These are phyloP conservation scores for Porites australiensis DNA, from an alignment of 64 coral and sea anemone genomes.

Conservation along the genomic window DNA sequence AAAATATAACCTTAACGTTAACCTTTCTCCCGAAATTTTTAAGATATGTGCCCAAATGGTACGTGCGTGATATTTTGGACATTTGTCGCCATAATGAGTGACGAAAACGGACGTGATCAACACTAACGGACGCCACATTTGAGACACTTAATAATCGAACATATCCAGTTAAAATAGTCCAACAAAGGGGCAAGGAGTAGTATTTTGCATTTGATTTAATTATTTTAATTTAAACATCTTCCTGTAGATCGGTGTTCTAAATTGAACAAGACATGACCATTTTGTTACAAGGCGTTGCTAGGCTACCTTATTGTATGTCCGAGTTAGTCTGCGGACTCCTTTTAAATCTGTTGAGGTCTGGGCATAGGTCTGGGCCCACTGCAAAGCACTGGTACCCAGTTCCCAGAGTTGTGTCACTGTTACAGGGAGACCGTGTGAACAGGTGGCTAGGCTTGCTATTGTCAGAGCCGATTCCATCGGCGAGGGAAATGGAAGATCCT, in stretches of 20 bases:
- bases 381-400: slow-evolving; percentile 33
- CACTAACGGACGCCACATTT: too few species aligned
- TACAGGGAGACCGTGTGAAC: slow-evolving; percentile 7
- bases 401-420: background rate
- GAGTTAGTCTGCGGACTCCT: background rate
- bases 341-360: slow-evolving; percentile 51
- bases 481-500: slow-evolving; percentile 89
- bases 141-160: too few species aligned
- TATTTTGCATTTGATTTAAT: too few species aligned
- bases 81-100: too few species aligned
- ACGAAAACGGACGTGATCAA: too few species aligned
- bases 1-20: too few species aligned
- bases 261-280: background rate
- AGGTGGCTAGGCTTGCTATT: slow-evolving; percentile 55
- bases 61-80: too few species aligned
- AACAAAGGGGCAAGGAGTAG: too few species aligned
- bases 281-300: too few species aligned
- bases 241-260: background rate
- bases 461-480: slow-evolving; percentile 69
- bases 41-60: too few species aligned
- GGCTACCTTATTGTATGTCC: background rate
- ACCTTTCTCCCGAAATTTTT: too few species aligned
- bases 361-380: slow-evolving; percentile 62
- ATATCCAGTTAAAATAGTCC: too few species aligned
- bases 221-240: background rate